phyloP scores from a whole-genome alignment of 2,113 vertebrate species.

The Hipposideros armiger region DNA sequence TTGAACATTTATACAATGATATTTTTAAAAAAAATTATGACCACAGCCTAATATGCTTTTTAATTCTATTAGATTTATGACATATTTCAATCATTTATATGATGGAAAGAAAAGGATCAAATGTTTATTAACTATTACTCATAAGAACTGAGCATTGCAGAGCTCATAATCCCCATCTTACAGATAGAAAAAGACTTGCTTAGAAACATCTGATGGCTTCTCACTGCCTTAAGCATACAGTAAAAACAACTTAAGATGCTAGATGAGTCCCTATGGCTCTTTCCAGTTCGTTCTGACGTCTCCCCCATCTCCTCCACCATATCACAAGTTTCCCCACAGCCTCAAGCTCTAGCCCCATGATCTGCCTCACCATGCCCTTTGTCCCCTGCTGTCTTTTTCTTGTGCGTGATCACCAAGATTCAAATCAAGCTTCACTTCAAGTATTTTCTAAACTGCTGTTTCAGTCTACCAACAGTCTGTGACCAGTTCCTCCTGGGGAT shows the following conservation, averaged over 20 bases:
- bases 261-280: not conserved
- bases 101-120: not conserved
- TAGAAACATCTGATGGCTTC: not conserved
- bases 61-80: conserved; percentile 42
- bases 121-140: not conserved
- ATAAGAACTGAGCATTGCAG: not conserved
- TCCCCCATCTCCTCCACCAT: not conserved
- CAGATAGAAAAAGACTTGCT: conserved; percentile 2
- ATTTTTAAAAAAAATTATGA: not conserved
- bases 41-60: not conserved
- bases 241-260: not conserved
- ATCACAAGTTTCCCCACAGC: not conserved
- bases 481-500: not conserved
- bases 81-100: conserved; percentile 13
- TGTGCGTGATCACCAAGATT: not conserved
- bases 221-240: not conserved
- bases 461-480: not conserved
- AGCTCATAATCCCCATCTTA: not conserved
- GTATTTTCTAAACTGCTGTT: not conserved
- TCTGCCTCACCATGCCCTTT: not conserved
- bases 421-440: not conserved
- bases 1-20: not conserved
- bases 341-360: not conserved
- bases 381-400: not conserved
- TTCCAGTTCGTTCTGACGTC: not conserved